These are phyloP conservation scores for Ciona savignyi DNA, from an alignment of 23 tunicate species.

Conservation along the genomic window DNA sequence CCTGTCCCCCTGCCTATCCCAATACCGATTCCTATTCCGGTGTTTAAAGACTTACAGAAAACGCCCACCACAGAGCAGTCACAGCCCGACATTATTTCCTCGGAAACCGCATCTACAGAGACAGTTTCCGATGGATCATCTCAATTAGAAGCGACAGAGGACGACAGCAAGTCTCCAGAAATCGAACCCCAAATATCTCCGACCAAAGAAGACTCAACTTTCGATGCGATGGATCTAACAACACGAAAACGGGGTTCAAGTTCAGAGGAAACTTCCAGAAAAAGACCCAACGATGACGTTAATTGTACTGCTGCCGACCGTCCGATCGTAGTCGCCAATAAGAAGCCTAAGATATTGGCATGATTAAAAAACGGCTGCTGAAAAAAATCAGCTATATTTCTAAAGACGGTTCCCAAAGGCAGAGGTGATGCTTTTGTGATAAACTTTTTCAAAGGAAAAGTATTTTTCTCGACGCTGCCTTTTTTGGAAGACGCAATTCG, in stretches of 20 bases:
- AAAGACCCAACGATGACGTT: neutral
- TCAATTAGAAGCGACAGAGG: neutral
- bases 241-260: neutral
- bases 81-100: too few species aligned
- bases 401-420: too few species aligned
- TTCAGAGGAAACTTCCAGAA: neutral
- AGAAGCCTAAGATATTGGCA: neutral
- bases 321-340: neutral
- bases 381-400: too few species aligned
- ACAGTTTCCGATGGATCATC: neutral
- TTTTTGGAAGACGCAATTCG: too few species aligned
- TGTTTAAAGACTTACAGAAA: neutral
- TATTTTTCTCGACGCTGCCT: too few species aligned
- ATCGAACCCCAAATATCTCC: neutral
- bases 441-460: too few species aligned
- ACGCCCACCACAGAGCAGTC: too few species aligned
- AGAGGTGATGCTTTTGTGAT: too few species aligned
- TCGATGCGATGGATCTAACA: conserved; percentile 1
- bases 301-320: neutral
- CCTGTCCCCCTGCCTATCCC: conserved; percentile 42
- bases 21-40: conserved; percentile 15
- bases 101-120: too few species aligned
- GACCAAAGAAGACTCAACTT: neutral
- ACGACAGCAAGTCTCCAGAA: neutral
- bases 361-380: too few species aligned